Evolutionary conservation across 2,797 vertebrate species (phyloP), one percentile per base, ranked within the genome.

Genomic region (Antennarius maculatus): DNA sequence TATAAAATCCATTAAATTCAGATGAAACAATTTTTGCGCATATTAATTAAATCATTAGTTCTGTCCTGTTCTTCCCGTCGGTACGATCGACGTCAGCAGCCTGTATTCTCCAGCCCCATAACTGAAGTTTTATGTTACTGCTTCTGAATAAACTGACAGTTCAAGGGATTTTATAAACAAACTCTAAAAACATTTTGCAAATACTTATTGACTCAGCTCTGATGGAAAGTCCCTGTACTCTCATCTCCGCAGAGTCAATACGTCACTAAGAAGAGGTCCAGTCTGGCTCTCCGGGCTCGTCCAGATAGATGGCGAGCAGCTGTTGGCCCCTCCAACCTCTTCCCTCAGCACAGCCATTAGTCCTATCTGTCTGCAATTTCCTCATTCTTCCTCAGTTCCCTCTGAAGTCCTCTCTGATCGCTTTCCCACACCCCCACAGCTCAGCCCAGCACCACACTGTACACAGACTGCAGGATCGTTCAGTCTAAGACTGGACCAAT

Each of bases 391-490:
- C 72, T 68, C 80, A 10, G 72, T 66, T 86, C 74, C 65, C 85
- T 86, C 87, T 86, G 80, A 89, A 83, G 83, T 87, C 82, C 58
- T 51, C 73, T 69, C 62, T 62, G 78, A 88, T 86, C 27, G 54
- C 60, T 82, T 91, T 91, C 88, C 85, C 90, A 91, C 88, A 91
- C 85, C 86, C 89, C 88, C 86, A 77, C 81, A 83, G 76, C 76
- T 77, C 70, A 49, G 77, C 54, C 6, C 49, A 52, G 62, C 69
- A 61, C 51, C 61, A 45, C 74, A 71, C 80, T 83, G 84, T 83
- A 82, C 28, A n/a, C 61, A 72, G 63, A 70, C 61, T 64, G 66
- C 51, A 69, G 66, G 68, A 54, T 68, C 49, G n/a, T 51, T 82
- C 77, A 83, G 80, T 74, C 81, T 60, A 60, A 84, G 61, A 79